phyloP scores from a whole-genome alignment of 2,797 vertebrate species.

The Danio choprae region DNA sequence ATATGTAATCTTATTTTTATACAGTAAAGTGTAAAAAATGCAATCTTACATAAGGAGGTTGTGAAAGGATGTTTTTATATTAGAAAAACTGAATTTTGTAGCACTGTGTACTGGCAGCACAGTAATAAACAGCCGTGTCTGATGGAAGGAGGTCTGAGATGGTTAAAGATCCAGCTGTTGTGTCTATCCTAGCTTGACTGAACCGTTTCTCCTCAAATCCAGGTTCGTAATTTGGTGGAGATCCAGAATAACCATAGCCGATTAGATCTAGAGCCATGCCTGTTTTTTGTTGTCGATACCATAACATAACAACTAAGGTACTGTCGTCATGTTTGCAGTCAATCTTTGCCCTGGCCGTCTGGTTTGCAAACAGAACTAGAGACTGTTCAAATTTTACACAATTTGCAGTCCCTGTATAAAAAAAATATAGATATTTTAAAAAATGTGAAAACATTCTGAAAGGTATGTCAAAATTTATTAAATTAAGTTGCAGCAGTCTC shows the following conservation, averaged over 20 bases:
- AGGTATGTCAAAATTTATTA: neutral
- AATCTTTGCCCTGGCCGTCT: neutral
- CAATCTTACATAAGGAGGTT: constrained; percentile 10
- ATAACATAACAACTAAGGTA: constrained; percentile 13
- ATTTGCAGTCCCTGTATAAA: constrained; percentile 13
- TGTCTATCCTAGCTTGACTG: constrained; percentile 8
- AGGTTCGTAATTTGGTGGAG: constrained; percentile 4
- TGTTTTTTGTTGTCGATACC: constrained; percentile 42
- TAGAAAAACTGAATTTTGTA: constrained; percentile 40
- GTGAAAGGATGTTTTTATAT: constrained; percentile 45
- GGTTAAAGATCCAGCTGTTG: constrained; percentile 33
- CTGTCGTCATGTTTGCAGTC: constrained; percentile 32
- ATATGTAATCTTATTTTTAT: constrained; percentile 8
- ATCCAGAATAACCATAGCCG: neutral
- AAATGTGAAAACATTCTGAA: constrained; percentile 72
- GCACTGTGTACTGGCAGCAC: constrained; percentile 68
- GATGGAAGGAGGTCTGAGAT: constrained; percentile 3
- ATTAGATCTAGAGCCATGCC: constrained; percentile 35
- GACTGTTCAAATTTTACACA: constrained; percentile 28
- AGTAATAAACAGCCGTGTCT: constrained; percentile 61
- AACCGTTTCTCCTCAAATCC: constrained; percentile 20
- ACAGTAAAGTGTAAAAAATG: neutral
- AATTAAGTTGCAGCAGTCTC: neutral
- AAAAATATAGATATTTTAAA: neutral
- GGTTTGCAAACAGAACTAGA: neutral